Base-by-base conservation (phyloP, 1,140 invertebrate species). In the Solenopsis fugax region DNA sequence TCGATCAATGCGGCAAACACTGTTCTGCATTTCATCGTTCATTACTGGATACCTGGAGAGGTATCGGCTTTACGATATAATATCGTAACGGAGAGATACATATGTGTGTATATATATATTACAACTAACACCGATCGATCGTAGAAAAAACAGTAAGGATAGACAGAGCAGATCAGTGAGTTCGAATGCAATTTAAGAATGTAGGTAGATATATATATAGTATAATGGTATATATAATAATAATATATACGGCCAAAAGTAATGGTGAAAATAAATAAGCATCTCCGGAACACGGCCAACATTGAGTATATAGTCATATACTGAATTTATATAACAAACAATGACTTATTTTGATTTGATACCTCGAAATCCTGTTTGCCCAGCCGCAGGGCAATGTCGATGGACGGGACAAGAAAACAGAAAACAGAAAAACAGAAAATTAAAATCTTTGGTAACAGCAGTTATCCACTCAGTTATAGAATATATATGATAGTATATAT, bases 351-450 rank as follows among this genome's bases (percentile, higher is more conserved):
- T 92, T 94, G 91, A 92, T 88, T 81, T 93, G 93, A 93, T 95
- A 95, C 95, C 95, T 95, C 95, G 93, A 95, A 95, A 95, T 95
- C 95, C 95, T 95, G 94, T 93, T 94, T 93, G 94, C 94, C 94
- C 95, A 94, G 94, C 94, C 93, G 93, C 92, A 93, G 93, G 93
- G 93, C 92, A 94, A 93, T 95, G 94, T 93, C 94, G 93, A 94
- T 93, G 93, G 93, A 95, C 92, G 93, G 92, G 93, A 95, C 93
- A 95, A 93, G 93, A 94, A 75, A 94, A 95, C 93, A 95, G 93
- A 93, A 93, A 94, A 93, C 93, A 94, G 94, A 95, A 94, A 95
- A 93, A 94, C 91, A 93, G 89, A 93, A 93, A 94, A 93, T 94
- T 95, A 90, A 91, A 91, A 84, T 85, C 84, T 62, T 89, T 82